A percentile compares a stretch with the other conserved stretches of the same genome.
Evolutionary conservation across 23 tunicate genomes (phyloP).

Genomic region (Halocynthia aurantium): DNA sequence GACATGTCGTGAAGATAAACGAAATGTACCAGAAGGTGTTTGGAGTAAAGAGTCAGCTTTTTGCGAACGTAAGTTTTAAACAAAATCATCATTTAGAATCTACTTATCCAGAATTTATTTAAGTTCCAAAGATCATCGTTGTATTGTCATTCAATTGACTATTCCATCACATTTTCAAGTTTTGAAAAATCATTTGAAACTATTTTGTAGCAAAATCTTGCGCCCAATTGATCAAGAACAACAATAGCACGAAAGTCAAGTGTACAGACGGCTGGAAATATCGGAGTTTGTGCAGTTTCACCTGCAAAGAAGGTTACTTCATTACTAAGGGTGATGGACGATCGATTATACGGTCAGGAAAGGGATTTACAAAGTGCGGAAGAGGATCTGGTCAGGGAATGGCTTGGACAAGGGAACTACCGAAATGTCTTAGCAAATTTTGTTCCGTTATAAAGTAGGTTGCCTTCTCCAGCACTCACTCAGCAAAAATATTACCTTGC

Average conservation of each 20-base stretch:
- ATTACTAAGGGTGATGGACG: constrained; percentile 5
- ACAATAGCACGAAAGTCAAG: constrained; percentile 1
- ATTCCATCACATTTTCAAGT: too few species aligned
- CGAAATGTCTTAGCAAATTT: constrained; percentile 11
- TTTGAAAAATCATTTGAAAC: too few species aligned
- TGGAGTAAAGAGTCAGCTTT: constrained; percentile 12
- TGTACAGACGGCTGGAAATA: constrained; percentile 23
- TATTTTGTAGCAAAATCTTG: constrained; percentile 11
- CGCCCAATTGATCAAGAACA: constrained; percentile 5
- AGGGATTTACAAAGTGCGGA: not conserved
- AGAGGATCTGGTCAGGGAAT: not conserved
- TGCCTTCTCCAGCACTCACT: too few species aligned
- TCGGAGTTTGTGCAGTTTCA: constrained; percentile 7
- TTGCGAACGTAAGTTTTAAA: constrained; percentile 16
- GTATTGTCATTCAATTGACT: too few species aligned
- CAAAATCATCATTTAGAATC: not conserved
- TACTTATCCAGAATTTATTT: too few species aligned
- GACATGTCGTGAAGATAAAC: constrained; percentile 6
- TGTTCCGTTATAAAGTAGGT: constrained; percentile 9
- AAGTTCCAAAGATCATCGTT: too few species aligned
- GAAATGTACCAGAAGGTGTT: not conserved
- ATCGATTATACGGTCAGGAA: constrained; percentile 3
- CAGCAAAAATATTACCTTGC: too few species aligned
- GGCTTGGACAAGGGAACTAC: constrained; percentile 11
- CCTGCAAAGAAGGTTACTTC: constrained; percentile 17